Evolutionary conservation across 2,797 vertebrate genomes (phyloP).

Genomic region (Dipus sagitta): DNA sequence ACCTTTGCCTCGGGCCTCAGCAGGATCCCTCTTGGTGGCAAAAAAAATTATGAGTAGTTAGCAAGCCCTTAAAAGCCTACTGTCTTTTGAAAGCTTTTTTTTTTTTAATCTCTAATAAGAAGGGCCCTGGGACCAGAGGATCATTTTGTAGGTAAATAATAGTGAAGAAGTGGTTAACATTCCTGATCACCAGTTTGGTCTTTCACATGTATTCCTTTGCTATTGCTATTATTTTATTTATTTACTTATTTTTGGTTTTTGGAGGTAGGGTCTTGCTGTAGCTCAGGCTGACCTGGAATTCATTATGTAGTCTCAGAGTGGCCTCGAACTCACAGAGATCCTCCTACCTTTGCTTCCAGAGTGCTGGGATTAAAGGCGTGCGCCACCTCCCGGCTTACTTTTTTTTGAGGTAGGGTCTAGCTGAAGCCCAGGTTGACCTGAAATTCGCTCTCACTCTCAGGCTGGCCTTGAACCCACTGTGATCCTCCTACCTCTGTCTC

Average conservation of each 20-base stretch:
- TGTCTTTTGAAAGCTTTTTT: background rate
- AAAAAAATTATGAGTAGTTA: background rate
- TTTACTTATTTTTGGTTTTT: background rate
- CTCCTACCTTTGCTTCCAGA: too few relatives aligned
- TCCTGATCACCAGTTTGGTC: background rate
- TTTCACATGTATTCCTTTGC: background rate
- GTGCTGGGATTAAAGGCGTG: too few relatives aligned
- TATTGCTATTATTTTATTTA: too few relatives aligned
- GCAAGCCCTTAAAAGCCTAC: background rate
- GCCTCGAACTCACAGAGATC: too few relatives aligned
- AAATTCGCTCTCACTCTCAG: too few relatives aligned
- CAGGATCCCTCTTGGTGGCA: background rate
- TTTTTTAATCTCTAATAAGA: background rate
- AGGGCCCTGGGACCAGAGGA: background rate
- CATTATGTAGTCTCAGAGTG: too few relatives aligned
- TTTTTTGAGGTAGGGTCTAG: too few relatives aligned
- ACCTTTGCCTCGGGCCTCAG: background rate
- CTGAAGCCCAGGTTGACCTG: too few relatives aligned
- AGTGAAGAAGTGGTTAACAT: background rate
- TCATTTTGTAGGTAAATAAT: background rate
- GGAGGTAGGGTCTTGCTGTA: background rate
- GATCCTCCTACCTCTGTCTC: too few relatives aligned
- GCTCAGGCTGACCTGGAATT: too few relatives aligned
- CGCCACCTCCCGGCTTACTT: too few relatives aligned
- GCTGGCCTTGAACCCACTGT: too few relatives aligned